Percentiles rank a stretch among this genome's conserved stretches.
These are phyloP conservation scores for Drosophila simulans DNA, from an alignment of 1,140 invertebrate species.

Conservation along the genomic window DNA sequence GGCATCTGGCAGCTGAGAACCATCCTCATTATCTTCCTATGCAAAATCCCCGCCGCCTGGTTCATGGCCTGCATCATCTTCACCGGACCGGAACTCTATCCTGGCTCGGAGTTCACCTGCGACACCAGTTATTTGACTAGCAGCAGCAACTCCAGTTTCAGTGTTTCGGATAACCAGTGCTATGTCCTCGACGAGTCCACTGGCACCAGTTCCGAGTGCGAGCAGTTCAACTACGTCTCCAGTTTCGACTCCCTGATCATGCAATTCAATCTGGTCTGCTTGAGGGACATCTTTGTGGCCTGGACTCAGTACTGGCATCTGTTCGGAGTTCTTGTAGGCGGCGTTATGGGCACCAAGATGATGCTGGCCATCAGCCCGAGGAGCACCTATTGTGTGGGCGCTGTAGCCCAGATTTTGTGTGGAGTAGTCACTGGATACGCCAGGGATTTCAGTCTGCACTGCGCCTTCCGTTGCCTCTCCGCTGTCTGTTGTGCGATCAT, in stretches of 20 bases:
- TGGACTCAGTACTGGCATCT: slow-evolving; percentile 85
- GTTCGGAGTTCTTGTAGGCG: slow-evolving; percentile 84
- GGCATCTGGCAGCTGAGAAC: slow-evolving; percentile 84
- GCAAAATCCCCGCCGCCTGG: slow-evolving; percentile 85
- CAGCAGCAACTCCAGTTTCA: slow-evolving; percentile 37
- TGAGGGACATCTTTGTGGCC: slow-evolving; percentile 83
- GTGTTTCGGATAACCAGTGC: slow-evolving; percentile 62
- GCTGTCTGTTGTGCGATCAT: slow-evolving; percentile 84
- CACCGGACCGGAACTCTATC: slow-evolving; percentile 78
- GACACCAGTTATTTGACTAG: slow-evolving; percentile 49
- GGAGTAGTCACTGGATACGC: slow-evolving; percentile 83
- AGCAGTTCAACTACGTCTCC: slow-evolving; percentile 64
- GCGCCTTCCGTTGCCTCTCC: slow-evolving; percentile 79
- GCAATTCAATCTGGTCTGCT: slow-evolving; percentile 84
- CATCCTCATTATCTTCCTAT: slow-evolving; percentile 83
- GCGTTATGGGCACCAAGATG: slow-evolving; percentile 81
- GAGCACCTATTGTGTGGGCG: slow-evolving; percentile 80
- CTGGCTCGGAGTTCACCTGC: slow-evolving; percentile 65
- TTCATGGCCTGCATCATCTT: slow-evolving; percentile 85
- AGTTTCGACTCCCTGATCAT: slow-evolving; percentile 80
- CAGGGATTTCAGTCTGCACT: slow-evolving; percentile 80
- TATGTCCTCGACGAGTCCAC: slow-evolving; percentile 56
- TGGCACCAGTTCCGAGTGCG: slow-evolving; percentile 52
- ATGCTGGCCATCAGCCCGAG: slow-evolving; percentile 83
- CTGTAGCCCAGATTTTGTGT: slow-evolving; percentile 77